Conservation (phyloP, 1,140 invertebrate species). For the Lasioglossum baleicum region DNA sequence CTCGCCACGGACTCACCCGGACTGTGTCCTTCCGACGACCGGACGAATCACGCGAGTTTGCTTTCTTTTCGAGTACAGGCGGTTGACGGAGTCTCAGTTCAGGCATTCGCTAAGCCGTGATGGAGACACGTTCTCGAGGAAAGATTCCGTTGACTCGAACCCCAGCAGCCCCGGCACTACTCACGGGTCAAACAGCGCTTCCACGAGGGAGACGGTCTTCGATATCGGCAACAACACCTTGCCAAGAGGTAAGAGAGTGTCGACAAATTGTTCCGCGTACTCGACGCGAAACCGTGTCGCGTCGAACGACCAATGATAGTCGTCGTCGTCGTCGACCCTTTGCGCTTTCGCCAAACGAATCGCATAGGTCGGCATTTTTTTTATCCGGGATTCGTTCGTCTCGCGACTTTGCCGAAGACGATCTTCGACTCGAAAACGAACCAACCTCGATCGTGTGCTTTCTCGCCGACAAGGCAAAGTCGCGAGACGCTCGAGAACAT, state of each 20-base stretch:
- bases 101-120: conserved; percentile 73
- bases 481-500: conserved; percentile 52
- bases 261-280: conserved; percentile 49
- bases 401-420: not conserved
- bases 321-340: not conserved
- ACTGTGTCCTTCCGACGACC: no score
- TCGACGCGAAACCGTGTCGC: conserved; percentile 47
- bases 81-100: conserved; percentile 75
- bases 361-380: not conserved
- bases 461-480: not conserved
- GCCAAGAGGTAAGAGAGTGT: conserved; percentile 82
- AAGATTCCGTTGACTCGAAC: conserved; percentile 67
- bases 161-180: conserved; percentile 64
- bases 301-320: not conserved
- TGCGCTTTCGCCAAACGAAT: not conserved
- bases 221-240: conserved; percentile 80
- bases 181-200: conserved; percentile 58
- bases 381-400: not conserved
- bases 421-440: not conserved
- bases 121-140: conserved; percentile 69
- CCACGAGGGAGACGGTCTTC: conserved; percentile 73
- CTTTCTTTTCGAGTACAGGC: conserved; percentile 58
- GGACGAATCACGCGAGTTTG: not conserved
- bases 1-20: no score
- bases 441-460: not conserved